Base-by-base conservation (phyloP, 2,888 invertebrate genomes). In the Pecten maximus region DNA sequence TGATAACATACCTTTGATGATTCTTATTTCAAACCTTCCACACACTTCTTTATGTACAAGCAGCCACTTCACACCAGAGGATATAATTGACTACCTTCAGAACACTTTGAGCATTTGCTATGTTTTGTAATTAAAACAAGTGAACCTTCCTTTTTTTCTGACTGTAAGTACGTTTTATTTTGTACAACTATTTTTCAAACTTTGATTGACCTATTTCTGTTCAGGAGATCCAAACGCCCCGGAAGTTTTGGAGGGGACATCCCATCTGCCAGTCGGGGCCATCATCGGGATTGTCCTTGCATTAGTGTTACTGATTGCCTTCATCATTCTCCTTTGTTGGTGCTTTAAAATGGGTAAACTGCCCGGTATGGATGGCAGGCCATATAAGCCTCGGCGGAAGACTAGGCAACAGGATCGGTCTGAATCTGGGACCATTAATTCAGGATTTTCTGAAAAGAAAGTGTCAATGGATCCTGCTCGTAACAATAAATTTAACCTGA, bases 231-330 rank as follows among this genome's bases (percentile, higher is more conserved):
- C 93, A 19, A 92, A 94, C 91, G 94, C 93, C 19, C 92, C 93
- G 12, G 94, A 91, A 40, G 92, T 93, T 10, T 91, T 90, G 28
- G 91, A 93, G 48, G 95, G 95, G 19, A 93, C 93, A 10, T 91
- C 91, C 48, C 90, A 89, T 15, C 90, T 96, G 35, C 91, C 94
- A 23, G 93, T 93, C 35, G 96, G 95, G 0, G 95, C 94, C 35
- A 95, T 96, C 50, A 93, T 95, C 39, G 96, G 95, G 15, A 95
- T 96, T 60, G 92, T 95, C 0, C 89, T 95, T 15, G 95, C 94
- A 19, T 88, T 94, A 12, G 90, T 95, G 12, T 92, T 94, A 12
- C 86, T 96, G 12, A 90, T 95, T 16, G 93, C 93, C 10, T 92
- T 95, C 23, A 93, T 92, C 10, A 92, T 95, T 23, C 91, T 95